Evolutionary conservation across 2,113 vertebrate genomes (phyloP).

Genomic region (Conger conger): DNA sequence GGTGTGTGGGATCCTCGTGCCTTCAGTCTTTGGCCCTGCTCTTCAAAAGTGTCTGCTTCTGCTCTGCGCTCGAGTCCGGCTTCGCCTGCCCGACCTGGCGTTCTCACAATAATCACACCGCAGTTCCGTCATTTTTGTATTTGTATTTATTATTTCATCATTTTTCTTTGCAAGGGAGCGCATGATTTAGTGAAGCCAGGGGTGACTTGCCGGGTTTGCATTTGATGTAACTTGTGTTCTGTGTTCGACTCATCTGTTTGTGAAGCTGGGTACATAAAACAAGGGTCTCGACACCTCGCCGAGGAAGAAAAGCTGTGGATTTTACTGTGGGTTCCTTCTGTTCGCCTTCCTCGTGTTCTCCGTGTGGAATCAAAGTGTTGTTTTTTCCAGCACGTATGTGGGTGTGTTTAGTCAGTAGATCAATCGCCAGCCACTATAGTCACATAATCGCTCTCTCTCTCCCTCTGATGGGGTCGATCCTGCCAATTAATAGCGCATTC

Average conservation of each 20-base stretch:
- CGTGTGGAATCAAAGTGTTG: not conserved
- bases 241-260: not conserved
- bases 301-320: not conserved
- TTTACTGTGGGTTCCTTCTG: not conserved
- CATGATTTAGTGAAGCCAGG: too few relatives aligned
- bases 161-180: not conserved
- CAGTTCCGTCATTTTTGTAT: not conserved
- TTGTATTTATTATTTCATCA: not conserved
- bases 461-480: not conserved
- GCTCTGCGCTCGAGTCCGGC: not conserved
- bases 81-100: not conserved
- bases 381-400: not conserved
- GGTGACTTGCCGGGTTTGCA: not conserved
- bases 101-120: not conserved
- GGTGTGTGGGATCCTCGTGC: not conserved
- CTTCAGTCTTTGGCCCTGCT: constrained; percentile 14
- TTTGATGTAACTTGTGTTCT: too few relatives aligned
- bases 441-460: not conserved
- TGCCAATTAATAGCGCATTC: not conserved
- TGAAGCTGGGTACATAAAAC: not conserved
- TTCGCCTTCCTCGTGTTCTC: not conserved
- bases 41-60: constrained; percentile 27
- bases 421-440: not conserved
- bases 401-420: not conserved
- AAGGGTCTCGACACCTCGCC: too few relatives aligned